Conservation (phyloP, 2,113 vertebrate genomes). For the Myodes glareolus region DNA sequence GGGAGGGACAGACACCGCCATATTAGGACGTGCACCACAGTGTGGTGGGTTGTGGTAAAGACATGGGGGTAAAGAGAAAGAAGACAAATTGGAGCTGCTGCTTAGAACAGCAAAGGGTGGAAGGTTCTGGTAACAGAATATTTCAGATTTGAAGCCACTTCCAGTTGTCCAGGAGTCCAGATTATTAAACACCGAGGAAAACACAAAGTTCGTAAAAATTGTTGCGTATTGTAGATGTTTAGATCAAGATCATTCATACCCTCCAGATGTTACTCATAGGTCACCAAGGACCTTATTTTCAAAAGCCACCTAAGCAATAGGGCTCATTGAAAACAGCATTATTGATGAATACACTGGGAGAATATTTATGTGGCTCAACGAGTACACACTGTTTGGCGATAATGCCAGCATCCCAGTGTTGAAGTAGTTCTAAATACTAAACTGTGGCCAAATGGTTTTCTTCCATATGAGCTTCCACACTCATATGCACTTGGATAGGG, state of each 20-base stretch:
- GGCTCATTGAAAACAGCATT: neutral
- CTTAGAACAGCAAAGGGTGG: neutral
- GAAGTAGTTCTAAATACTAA: neutral
- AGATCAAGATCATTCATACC: neutral
- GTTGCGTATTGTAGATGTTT: neutral
- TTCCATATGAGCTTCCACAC: neutral
- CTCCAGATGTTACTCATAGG: neutral
- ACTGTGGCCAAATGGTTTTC: neutral
- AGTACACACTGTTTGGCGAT: neutral
- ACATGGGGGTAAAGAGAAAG: neutral
- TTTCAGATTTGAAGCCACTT: no score
- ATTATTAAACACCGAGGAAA: slow-evolving; percentile 14
- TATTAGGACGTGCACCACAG: neutral
- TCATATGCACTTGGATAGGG: rapidly evolving
- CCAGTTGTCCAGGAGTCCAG: neutral
- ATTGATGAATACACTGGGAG: neutral
- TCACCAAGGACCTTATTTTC: neutral
- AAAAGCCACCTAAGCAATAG: neutral
- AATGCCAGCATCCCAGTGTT: neutral
- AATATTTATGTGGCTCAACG: neutral
- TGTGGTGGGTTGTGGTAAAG: neutral
- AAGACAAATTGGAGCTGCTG: neutral
- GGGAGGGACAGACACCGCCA: neutral
- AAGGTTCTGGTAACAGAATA: neutral
- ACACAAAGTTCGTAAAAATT: neutral